Evolutionary conservation across 2,797 vertebrate species (phyloP).

Genomic region (Craterocephalus amniculus): DNA sequence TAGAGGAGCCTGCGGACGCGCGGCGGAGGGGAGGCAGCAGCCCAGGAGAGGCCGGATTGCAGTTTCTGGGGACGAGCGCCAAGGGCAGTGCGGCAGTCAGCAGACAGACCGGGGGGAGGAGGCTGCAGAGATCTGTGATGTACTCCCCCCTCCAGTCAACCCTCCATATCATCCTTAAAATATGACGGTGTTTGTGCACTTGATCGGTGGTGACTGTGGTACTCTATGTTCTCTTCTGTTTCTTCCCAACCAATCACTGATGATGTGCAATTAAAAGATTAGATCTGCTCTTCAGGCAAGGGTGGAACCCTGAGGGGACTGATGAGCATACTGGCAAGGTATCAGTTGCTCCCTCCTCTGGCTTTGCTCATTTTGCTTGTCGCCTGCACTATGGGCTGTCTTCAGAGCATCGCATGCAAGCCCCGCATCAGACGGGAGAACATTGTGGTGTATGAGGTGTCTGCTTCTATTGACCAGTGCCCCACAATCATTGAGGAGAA

Average conservation of each 20-base stretch:
- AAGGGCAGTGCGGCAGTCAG: slow-evolving; percentile 86
- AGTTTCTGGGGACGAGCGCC: slow-evolving; percentile 84
- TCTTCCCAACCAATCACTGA: slow-evolving; percentile 48
- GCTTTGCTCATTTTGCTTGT: slow-evolving; percentile 79
- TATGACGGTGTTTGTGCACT: slow-evolving; percentile 52
- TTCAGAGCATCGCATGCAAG: slow-evolving; percentile 98
- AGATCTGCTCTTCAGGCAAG: slow-evolving; percentile 73
- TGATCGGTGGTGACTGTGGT: slow-evolving; percentile 64
- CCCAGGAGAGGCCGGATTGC: slow-evolving; percentile 79
- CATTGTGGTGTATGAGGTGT: slow-evolving; percentile 98
- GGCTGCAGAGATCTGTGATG: slow-evolving; percentile 78
- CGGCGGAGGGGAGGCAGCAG: slow-evolving; percentile 71
- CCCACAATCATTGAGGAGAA: slow-evolving; percentile 97
- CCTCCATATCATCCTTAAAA: slow-evolving; percentile 55
- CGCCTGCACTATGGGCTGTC: slow-evolving; percentile 91
- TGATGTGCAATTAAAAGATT: slow-evolving; percentile 70
- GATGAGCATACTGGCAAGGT: slow-evolving; percentile 82
- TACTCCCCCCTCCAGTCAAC: slow-evolving; percentile 68
- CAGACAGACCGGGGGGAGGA: slow-evolving; percentile 79
- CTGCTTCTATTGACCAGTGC: slow-evolving; percentile 96
- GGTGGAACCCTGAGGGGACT: slow-evolving; percentile 77
- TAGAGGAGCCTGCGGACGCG: slow-evolving; percentile 64
- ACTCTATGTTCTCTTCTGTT: slow-evolving; percentile 23
- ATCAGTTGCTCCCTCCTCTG: slow-evolving; percentile 76
- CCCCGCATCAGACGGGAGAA: slow-evolving; percentile 96